Percentiles rank a stretch among this genome's conserved stretches.
Evolutionary conservation across 2,888 invertebrate genomes (phyloP).

Genomic region (Tetramorium bicarinatum): DNA sequence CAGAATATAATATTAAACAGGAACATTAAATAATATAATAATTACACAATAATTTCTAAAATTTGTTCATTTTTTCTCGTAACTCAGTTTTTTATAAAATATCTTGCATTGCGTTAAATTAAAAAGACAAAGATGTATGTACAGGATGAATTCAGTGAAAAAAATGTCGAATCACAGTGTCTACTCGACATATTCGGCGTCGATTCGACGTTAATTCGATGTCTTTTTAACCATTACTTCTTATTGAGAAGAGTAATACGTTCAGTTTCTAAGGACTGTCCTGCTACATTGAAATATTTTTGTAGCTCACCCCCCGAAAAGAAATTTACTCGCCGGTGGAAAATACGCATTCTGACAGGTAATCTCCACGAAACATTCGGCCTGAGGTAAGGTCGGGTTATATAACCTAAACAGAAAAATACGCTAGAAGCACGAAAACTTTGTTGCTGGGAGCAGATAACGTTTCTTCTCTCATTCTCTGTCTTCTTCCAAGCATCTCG

Average conservation of each 20-base stretch:
- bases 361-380: slow-evolving; percentile 70
- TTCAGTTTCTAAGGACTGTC: slow-evolving; percentile 48
- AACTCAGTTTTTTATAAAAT: background rate
- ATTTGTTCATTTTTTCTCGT: background rate
- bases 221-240: too few relatives aligned
- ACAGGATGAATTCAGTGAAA: background rate
- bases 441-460: slow-evolving; percentile 57
- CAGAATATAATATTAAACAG: background rate
- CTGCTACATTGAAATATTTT: slow-evolving; percentile 56
- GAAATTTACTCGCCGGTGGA: slow-evolving; percentile 62
- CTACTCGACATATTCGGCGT: too few relatives aligned
- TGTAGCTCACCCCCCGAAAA: slow-evolving; percentile 32
- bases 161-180: too few relatives aligned
- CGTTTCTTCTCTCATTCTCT: slow-evolving; percentile 48
- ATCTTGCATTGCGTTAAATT: background rate
- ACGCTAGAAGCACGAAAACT: slow-evolving; percentile 61
- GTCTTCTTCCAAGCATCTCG: slow-evolving; percentile 48
- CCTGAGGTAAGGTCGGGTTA: slow-evolving; percentile 57
- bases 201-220: too few relatives aligned
- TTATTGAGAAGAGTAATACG: slow-evolving; percentile 40
- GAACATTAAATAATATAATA: background rate
- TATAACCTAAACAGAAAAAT: slow-evolving; percentile 65
- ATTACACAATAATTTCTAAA: background rate
- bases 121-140: background rate
- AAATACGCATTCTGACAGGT: slow-evolving; percentile 74